Percentiles rank a stretch among this genome's conserved stretches.
Evolutionary conservation across 2,888 invertebrate species (phyloP).

Genomic region (Yponomeuta cagnagella): DNA sequence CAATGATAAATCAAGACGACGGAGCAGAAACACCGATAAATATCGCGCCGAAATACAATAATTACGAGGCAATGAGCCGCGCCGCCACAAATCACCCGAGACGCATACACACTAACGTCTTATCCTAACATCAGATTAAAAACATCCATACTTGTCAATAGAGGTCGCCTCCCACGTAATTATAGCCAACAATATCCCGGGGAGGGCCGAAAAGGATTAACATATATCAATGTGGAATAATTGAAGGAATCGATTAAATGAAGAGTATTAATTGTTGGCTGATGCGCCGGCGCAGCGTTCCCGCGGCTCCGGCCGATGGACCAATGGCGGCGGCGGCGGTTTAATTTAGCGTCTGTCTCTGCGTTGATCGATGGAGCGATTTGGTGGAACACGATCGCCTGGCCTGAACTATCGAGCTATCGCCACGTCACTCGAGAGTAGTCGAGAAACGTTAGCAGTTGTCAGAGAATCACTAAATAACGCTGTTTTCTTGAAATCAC

Average conservation of each 20-base stretch:
- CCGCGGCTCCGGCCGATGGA: slow-evolving; percentile 1
- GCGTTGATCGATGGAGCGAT: neutral
- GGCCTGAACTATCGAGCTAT: slow-evolving; percentile 3
- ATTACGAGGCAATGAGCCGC: slow-evolving; percentile 70
- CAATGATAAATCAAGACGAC: slow-evolving; percentile 62
- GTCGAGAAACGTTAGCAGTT: neutral
- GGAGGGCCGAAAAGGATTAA: slow-evolving; percentile 68
- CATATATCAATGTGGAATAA: slow-evolving; percentile 73
- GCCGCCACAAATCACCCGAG: slow-evolving; percentile 66
- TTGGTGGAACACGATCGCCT: slow-evolving; percentile 1
- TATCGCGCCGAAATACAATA: slow-evolving; percentile 72
- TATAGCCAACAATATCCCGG: slow-evolving; percentile 72
- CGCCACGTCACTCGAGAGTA: neutral
- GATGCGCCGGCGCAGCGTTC: slow-evolving; percentile 59
- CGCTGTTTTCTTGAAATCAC: neutral
- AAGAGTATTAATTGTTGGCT: slow-evolving; percentile 73
- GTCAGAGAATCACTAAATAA: neutral
- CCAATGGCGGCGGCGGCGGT: slow-evolving; percentile 10
- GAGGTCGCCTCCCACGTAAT: slow-evolving; percentile 74
- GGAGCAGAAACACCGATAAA: slow-evolving; percentile 70
- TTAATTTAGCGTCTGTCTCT: slow-evolving; percentile 17
- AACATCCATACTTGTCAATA: slow-evolving; percentile 75
- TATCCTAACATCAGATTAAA: slow-evolving; percentile 76
- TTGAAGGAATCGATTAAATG: slow-evolving; percentile 75
- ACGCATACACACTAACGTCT: slow-evolving; percentile 70